Base-by-base conservation (phyloP, 2,888 invertebrate species). In the Thymelicus sylvestris region DNA sequence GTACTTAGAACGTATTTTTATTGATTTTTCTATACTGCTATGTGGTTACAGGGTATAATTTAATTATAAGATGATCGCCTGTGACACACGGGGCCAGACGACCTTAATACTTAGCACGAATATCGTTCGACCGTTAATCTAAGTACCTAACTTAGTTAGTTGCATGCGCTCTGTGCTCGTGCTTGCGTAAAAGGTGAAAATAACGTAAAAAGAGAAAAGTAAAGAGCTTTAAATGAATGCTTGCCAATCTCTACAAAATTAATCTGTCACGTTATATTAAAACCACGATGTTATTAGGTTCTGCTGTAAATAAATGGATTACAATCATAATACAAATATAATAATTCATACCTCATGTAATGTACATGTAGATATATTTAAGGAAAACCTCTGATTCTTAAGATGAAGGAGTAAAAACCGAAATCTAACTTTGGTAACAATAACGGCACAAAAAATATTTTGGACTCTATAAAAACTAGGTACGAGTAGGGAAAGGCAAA, bases 21-120 rank as follows among this genome's bases (percentile, higher is more conserved):
- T 59, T 38, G 59, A 59, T 59, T 59, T 59, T 59, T 8, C n/a
- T 59, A 57, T 31, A 57, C 31, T 57, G 57, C 31, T 57, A 52
- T 52, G 50, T 52, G 50, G 55, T 24, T 24, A 55, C 24, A 24
- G 19, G 1, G 10, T 55, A 64, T 64, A 64, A 64, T 64, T 64
- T 50, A 64, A 64, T 64, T 64, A 64, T 52, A 64, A 6, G 64
- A 38, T 50, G 48, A 50, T 50, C 24, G 48, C 63, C 38, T 64
- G 13, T 38, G 50, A 15, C 52, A 52, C 48, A 38, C 61, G 38
- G 65, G 10, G 52, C 50, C 52, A 65, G 38, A 15, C 52, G 65
- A 65, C 65, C 65, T 50, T 52, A 65, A 65, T 65, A 65, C 65
- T 65, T 65, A 41, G 52, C 65, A 65, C 65, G 65, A 52, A 65